Evolutionary conservation across 2,113 vertebrate genomes (phyloP).

Genomic region (Proterorhinus semilunaris): DNA sequence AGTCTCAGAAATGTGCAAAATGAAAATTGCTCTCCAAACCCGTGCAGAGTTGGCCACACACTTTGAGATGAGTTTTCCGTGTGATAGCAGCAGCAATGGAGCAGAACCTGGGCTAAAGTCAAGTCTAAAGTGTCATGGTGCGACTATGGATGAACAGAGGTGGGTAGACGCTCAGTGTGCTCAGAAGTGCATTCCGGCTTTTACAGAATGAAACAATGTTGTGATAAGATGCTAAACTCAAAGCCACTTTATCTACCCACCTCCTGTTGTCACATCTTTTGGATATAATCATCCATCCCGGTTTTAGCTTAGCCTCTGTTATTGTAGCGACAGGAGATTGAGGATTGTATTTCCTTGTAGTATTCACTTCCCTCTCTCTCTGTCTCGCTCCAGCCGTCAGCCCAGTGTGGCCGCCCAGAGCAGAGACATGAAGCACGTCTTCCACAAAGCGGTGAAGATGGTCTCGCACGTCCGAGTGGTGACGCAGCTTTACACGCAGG

Average conservation of each 20-base stretch:
- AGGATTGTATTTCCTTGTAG: no score
- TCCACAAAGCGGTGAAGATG: constrained; percentile 72
- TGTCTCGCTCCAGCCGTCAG: constrained; percentile 6
- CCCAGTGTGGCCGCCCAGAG: neutral
- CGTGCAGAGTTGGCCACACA: neutral
- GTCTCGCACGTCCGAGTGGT: constrained; percentile 63
- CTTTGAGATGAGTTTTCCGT: neutral
- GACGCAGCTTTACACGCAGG: constrained; percentile 42
- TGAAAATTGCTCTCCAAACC: neutral
- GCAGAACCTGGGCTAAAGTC: neutral
- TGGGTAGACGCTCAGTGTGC: no score
- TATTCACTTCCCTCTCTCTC: neutral
- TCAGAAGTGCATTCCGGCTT: no score
- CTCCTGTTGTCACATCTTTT: no score
- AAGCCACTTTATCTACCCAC: no score
- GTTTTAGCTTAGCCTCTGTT: no score
- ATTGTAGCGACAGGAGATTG: no score
- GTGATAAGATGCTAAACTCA: no score
- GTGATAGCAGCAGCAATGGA: constrained; percentile 15
- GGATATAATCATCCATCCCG: no score
- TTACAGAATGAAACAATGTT: no score
- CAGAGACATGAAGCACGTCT: constrained; percentile 57
- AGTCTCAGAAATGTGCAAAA: neutral
- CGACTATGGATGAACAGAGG: neutral
- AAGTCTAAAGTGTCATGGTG: constrained; percentile 5